Percentiles rank a stretch among this genome's conserved stretches.
Evolutionary conservation across 2,113 vertebrate genomes (phyloP).

Genomic region (Syngnathus typhle): DNA sequence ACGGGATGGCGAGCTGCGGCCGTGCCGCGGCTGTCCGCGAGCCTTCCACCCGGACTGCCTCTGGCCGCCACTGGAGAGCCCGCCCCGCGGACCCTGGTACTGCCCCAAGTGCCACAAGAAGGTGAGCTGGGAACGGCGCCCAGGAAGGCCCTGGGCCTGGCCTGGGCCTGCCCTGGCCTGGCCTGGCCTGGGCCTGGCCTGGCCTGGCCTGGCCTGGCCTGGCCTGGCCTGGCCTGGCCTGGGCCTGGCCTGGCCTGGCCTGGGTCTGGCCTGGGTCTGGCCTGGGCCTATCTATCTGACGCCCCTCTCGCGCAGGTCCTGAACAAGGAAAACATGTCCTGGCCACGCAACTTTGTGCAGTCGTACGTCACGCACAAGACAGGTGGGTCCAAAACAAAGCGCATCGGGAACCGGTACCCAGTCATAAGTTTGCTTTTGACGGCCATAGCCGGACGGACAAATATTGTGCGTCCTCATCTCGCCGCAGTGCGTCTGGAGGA

Average conservation of each 20-base stretch:
- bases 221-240: too few relatives aligned
- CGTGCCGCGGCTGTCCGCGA: conserved; percentile 82
- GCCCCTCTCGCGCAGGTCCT: conserved; percentile 73
- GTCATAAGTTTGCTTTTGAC: too few relatives aligned
- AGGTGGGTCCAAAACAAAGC: conserved; percentile 63
- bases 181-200: not conserved
- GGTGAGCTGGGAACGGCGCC: conserved; percentile 58
- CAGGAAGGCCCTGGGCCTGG: not conserved
- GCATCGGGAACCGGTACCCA: too few relatives aligned
- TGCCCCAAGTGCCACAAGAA: conserved; percentile 98
- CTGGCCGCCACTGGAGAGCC: conserved; percentile 80
- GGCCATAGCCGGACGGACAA: too few relatives aligned
- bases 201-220: too few relatives aligned
- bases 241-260: too few relatives aligned
- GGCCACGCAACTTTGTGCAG: conserved; percentile 92
- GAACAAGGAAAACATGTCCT: conserved; percentile 88
- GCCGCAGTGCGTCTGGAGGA: conserved; percentile 88
- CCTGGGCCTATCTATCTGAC: too few relatives aligned
- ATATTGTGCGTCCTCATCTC: too few relatives aligned
- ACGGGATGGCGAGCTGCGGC: conserved; percentile 80
- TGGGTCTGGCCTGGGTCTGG: too few relatives aligned
- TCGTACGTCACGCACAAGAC: conserved; percentile 96
- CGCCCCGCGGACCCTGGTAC: conserved; percentile 83
- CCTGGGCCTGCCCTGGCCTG: not conserved
- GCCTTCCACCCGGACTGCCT: conserved; percentile 91